A percentile compares a stretch with the other conserved stretches of the same genome.
Evolutionary conservation across 2,113 vertebrate genomes (phyloP).

Genomic region (Caretta caretta): DNA sequence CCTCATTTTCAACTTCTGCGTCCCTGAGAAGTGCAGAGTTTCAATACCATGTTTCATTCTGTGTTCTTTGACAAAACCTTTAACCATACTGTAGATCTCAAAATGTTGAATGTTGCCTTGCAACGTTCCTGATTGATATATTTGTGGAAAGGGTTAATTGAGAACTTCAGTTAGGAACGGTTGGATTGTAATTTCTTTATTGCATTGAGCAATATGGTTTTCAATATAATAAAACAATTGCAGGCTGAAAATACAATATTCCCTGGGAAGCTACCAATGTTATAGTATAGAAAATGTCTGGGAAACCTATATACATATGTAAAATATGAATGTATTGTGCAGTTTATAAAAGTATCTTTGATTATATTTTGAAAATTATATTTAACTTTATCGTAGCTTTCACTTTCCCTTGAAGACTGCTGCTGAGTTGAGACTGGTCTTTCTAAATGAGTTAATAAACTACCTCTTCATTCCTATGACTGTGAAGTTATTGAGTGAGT

Average conservation of each 20-base stretch:
- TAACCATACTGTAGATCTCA: background rate
- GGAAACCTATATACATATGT: background rate
- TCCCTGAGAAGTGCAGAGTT: background rate
- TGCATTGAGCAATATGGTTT: background rate
- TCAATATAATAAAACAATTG: background rate
- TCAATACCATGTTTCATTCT: background rate
- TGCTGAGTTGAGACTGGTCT: background rate
- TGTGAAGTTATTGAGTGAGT: background rate
- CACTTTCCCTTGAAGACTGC: background rate
- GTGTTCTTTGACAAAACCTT: background rate
- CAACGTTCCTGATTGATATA: rapidly evolving
- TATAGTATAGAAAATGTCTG: background rate
- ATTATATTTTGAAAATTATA: background rate
- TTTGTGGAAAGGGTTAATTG: background rate
- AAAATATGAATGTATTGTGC: background rate
- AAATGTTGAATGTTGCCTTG: background rate
- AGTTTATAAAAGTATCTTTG: background rate
- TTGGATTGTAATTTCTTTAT: background rate
- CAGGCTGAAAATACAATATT: background rate
- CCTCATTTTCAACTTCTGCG: background rate
- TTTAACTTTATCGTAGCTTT: background rate
- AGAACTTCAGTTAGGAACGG: background rate
- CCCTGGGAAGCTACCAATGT: background rate
- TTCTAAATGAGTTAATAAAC: background rate
- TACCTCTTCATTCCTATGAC: background rate